These are phyloP conservation scores for Diorhabda sublineata DNA, from an alignment of 1,140 invertebrate species.

Conservation along the genomic window DNA sequence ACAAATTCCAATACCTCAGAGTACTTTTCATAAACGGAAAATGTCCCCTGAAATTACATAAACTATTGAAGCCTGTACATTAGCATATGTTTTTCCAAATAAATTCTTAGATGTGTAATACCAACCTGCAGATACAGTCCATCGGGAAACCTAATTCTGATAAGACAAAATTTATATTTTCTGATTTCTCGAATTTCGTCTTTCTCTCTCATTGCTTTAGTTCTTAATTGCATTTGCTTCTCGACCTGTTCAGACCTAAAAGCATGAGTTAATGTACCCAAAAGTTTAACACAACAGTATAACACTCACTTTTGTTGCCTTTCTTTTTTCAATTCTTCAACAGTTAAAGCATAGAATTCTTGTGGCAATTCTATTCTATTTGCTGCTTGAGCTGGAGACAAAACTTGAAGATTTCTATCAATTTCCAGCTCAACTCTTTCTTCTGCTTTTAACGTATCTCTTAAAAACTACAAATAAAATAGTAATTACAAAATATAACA, in stretches of 20 bases:
- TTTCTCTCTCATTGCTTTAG: conserved; percentile 89
- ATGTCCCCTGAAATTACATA: conserved; percentile 65
- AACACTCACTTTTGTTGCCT: conserved; percentile 63
- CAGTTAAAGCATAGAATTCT: conserved; percentile 75
- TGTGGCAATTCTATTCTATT: conserved; percentile 67
- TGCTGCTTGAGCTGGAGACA: conserved; percentile 70
- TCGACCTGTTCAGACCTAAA: conserved; percentile 73
- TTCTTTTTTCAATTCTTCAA: conserved; percentile 81
- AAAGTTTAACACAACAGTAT: not conserved
- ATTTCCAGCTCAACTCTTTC: conserved; percentile 79
- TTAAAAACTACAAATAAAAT: conserved; percentile 55
- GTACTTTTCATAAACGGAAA: conserved; percentile 73
- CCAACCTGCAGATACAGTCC: conserved; percentile 72
- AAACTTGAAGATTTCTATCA: conserved; percentile 80
- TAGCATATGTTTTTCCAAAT: not conserved
- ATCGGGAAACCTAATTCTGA: conserved; percentile 84
- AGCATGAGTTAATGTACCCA: conserved; percentile 10
- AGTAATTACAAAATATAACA: not conserved
- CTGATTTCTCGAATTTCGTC: conserved; percentile 73
- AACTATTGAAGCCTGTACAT: not conserved
- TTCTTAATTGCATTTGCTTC: conserved; percentile 74
- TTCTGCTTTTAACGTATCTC: conserved; percentile 69
- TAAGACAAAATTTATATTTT: conserved; percentile 80
- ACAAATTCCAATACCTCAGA: conserved; percentile 68
- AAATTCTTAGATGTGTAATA: not conserved